These are phyloP conservation scores for Embiotoca jacksoni DNA, from an alignment of 2,113 vertebrate genomes.

Conservation along the genomic window DNA sequence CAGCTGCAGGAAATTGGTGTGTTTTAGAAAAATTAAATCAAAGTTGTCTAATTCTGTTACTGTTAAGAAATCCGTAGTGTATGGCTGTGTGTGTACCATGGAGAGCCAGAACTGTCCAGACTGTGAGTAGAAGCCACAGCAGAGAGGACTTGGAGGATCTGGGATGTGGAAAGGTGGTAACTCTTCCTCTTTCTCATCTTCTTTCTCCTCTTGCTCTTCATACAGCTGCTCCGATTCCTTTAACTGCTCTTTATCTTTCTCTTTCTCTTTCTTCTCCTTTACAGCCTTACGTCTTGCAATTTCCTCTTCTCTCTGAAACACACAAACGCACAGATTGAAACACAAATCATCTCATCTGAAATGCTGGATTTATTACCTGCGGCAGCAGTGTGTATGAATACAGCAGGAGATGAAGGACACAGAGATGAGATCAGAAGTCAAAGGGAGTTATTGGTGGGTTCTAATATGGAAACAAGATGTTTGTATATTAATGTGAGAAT, in stretches of 20 bases:
- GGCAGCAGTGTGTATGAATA: no score
- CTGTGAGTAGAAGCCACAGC: slow-evolving; percentile 92
- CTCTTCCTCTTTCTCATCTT: slow-evolving; percentile 83
- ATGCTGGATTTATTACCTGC: no score
- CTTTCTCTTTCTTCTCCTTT: slow-evolving; percentile 72
- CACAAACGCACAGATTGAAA: slow-evolving; percentile 31
- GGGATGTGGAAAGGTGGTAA: slow-evolving; percentile 86
- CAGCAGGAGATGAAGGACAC: no score
- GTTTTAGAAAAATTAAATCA: no score
- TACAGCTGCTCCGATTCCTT: slow-evolving; percentile 39
- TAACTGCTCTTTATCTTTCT: slow-evolving; percentile 66
- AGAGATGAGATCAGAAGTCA: no score
- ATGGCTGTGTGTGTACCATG: slow-evolving; percentile 83
- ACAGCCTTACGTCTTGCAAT: slow-evolving; percentile 76
- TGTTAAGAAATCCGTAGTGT: slow-evolving; percentile 1
- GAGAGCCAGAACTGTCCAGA: slow-evolving; percentile 94
- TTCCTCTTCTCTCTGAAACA: slow-evolving; percentile 87
- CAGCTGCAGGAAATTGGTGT: no score
- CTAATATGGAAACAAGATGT: no score
- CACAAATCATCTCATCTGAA: not conserved
- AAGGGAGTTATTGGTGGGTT: no score
- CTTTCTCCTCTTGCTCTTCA: slow-evolving; percentile 36
- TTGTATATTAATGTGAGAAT: no score
- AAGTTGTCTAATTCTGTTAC: no score
- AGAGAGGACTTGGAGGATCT: slow-evolving; percentile 87